Evolutionary conservation across 2,113 vertebrate species (phyloP), one percentile per base, ranked within the genome.

Genomic region (Chascanopsetta lugubris): DNA sequence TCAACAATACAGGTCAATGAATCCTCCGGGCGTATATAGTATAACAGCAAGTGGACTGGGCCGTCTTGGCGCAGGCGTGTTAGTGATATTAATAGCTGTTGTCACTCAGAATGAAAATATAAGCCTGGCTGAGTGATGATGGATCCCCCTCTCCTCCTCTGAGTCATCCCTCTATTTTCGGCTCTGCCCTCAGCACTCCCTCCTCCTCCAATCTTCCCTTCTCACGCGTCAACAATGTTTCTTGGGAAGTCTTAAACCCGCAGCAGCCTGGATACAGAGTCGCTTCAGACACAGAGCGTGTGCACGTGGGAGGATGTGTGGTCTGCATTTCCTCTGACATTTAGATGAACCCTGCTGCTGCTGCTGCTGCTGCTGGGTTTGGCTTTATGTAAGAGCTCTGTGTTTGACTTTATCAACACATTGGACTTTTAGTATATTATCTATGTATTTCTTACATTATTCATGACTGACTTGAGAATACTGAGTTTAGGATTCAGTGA

Each of bases 131-230:
- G 69, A 61, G 38, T 61, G 74, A 66, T 22, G 54, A 66, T 22
- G 54, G 66, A 25, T 56, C 70, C 68, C 45, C 56, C 66, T 58
- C 66, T 50, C 18, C 66, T 50, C 18, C 57, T 80, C 66, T 88
- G 87, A 88, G 57, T 91, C 85, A 88, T 83, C 56, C 50, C 18
- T 80, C 84, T 92, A 89, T 90, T 91, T 89, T 69, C 61, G 74
- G 76, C 61, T 55, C 29, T 48, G 56, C 43, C 53, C 29, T 56
- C 71, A 57, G 55, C 2, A 42, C 54, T 45, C 30, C 67, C 50
- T 30, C 48, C 54, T 45, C 30, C 67, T 54, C 32, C 48, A 30
- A 61, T 78, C 50, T 58, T 50, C 43, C 29, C 61, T 36, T 25
- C 57, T 62, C 43, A 72, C 64, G 60, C 27, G 36, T 64, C 56